These are phyloP conservation scores for Acrocephalus scirpaceus DNA, from an alignment of 2,797 vertebrate genomes.

Conservation along the genomic window DNA sequence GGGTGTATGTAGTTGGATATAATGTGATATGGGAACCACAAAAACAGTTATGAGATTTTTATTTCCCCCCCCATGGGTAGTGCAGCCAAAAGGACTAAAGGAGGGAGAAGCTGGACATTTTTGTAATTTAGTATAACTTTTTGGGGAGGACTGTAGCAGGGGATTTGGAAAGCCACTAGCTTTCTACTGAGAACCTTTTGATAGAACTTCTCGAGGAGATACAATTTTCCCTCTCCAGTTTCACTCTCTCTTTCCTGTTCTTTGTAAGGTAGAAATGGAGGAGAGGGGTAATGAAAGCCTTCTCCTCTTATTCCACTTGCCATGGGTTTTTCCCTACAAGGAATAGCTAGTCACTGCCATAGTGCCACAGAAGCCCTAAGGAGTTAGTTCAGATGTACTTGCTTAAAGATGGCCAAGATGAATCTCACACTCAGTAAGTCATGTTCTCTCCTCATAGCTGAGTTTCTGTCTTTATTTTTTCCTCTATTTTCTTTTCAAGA, in stretches of 20 bases:
- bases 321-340: not conserved
- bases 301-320: not conserved
- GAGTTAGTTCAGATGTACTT: not conserved
- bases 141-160: fast-evolving
- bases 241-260: not conserved
- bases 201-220: not conserved
- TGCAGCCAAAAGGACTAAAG: not conserved
- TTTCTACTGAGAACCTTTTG: not conserved
- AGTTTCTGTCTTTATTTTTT: not conserved
- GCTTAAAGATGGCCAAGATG: not conserved
- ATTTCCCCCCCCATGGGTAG: too few species aligned
- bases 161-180: not conserved
- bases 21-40: not conserved
- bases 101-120: not conserved
- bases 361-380: not conserved
- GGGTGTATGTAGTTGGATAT: not conserved
- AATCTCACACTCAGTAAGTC: fast-evolving
- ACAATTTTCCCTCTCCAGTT: not conserved
- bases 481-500: not conserved
- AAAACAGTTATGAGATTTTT: not conserved
- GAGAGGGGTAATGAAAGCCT: not conserved
- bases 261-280: not conserved
- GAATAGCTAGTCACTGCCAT: not conserved
- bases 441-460: not conserved
- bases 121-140: not conserved